Conservation (phyloP, 2,888 invertebrate genomes). For the Stegophylla sp. region DNA sequence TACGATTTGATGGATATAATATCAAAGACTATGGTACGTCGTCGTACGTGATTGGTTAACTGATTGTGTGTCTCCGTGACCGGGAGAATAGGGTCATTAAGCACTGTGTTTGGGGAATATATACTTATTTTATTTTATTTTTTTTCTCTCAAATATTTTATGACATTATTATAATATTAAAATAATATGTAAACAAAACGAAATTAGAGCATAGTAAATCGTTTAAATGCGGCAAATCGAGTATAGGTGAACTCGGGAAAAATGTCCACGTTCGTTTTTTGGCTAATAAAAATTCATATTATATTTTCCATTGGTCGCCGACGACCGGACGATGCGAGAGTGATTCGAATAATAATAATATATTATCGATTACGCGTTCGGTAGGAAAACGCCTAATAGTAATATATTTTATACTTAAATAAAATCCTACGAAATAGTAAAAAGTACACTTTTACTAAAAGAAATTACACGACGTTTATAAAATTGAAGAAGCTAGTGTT, state of each 20-base stretch:
- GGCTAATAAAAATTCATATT: neutral
- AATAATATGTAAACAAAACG: conserved; percentile 7
- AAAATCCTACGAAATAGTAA: no score
- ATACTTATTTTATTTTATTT: neutral
- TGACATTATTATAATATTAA: neutral
- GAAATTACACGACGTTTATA: no score
- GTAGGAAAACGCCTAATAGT: no score
- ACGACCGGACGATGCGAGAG: no score
- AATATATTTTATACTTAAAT: no score
- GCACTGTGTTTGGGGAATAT: conserved; percentile 18
- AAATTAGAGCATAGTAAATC: conserved; percentile 43
- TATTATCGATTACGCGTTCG: no score
- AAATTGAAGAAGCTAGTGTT: no score
- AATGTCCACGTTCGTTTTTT: neutral
- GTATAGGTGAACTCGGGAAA: neutral
- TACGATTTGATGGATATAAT: conserved; percentile 27
- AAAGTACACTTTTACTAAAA: no score
- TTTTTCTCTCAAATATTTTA: neutral
- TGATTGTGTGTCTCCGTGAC: conserved; percentile 37
- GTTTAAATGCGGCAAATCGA: neutral
- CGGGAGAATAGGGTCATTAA: conserved; percentile 42
- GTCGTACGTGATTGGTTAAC: conserved; percentile 42
- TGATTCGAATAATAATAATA: no score
- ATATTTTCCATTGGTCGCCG: no score
- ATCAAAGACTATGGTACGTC: no score